Evolutionary conservation across 2,113 vertebrate species (phyloP), one percentile per base, ranked within the genome.

Genomic region (Scomber japonicus): DNA sequence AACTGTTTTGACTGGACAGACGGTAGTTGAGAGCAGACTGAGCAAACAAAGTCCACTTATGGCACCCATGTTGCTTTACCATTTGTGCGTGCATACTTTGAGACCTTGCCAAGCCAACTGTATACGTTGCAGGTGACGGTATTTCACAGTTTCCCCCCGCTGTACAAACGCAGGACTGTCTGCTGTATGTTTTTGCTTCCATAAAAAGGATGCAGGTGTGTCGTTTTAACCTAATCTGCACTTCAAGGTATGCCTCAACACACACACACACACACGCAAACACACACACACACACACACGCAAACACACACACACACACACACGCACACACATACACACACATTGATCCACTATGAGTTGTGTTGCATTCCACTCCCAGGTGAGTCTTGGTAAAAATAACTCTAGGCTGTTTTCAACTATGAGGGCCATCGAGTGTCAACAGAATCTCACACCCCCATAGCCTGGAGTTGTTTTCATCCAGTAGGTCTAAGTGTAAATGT

Each of bases 131-230:
- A 86, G 83, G 72, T 84, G 86, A 86, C 27, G 61, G 65, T 62
- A 53, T 81, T 85, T 90, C 82, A 80, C 79, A 54, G 74, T 24
- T 30, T 45, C 48, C 62, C 46, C 8, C 4, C 11, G 5, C 60
- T 67, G 80, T 30, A 92, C 82, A 91, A 89, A 85, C 27, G 44
- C 35, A 3, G 11, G 14, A 16, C 85, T 92, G 84, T 91, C 83
- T 62, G n/a, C 71, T 10, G 51, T 9, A 17, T 83, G 79, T 88
- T 89, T 87, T 88, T 12, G 12, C 84, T 81, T 87, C 82, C 65
- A 89, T 88, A 82, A 92, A 89, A 90, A 89, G 76, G 77, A 76
- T 78, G 81, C 88, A 91, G 90, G 88, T 93, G 90, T 89, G 81
- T 77, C 5, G 78, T 66, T 64, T 82, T 84, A 81, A 88, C 87